A percentile compares a stretch with the other conserved stretches of the same genome.
Conservation (phyloP, 1,140 invertebrate species). For the Ceratosolen fusciceps region DNA sequence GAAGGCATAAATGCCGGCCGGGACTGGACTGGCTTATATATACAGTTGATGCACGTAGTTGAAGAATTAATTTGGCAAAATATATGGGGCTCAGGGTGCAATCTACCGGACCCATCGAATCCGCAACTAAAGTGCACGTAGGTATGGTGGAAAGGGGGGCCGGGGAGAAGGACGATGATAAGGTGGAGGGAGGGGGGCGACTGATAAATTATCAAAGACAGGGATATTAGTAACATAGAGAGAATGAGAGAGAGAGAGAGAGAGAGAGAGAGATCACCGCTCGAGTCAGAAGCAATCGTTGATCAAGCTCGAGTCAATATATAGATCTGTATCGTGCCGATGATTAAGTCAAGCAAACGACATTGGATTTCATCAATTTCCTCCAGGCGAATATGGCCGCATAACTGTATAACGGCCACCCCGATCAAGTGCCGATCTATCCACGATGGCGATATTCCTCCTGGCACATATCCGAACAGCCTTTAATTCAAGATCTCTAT, state of each 20-base stretch:
- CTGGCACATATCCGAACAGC: not conserved
- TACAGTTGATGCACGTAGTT: not conserved
- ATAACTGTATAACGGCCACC: not conserved
- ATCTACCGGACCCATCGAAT: not conserved
- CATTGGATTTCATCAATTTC: conserved; percentile 22
- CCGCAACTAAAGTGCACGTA: not conserved
- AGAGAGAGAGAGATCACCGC: not conserved
- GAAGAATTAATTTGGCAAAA: conserved; percentile 16
- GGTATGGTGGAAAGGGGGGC: too few species aligned
- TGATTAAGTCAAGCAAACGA: conserved; percentile 7
- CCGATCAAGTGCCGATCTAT: not conserved
- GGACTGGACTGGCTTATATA: too few species aligned
- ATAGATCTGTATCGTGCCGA: not conserved
- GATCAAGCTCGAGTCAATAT: not conserved
- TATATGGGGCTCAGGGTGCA: not conserved
- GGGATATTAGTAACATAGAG: not conserved
- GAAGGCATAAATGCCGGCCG: not conserved
- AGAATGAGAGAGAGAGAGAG: not conserved
- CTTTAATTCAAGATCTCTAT: not conserved
- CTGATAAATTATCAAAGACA: not conserved
- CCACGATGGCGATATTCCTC: not conserved
- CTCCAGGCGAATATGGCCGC: not conserved
- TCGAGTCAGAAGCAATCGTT: not conserved
- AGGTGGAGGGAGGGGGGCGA: not conserved
- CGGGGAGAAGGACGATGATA: too few species aligned